Percentiles rank a stretch among this genome's conserved stretches.
Evolutionary conservation across 2,888 invertebrate species (phyloP).

Genomic region (Sepiola atlantica): DNA sequence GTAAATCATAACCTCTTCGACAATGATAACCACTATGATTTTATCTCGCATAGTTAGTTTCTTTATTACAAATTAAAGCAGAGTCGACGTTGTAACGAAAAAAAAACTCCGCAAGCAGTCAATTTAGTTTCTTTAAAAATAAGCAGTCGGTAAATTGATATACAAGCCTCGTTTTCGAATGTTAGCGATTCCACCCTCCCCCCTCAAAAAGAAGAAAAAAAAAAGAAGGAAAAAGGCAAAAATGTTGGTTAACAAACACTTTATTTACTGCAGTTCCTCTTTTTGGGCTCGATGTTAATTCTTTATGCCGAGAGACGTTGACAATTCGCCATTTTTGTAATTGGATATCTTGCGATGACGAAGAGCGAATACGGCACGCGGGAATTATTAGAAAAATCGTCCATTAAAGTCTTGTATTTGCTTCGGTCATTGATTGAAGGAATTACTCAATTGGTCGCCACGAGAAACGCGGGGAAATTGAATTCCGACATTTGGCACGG

Average conservation of each 20-base stretch:
- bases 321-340: background rate
- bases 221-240: background rate
- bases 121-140: background rate
- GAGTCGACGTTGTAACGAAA: background rate
- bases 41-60: background rate
- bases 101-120: background rate
- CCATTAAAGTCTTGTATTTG: background rate
- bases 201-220: background rate
- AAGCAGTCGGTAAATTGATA: background rate
- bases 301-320: background rate
- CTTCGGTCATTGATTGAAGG: background rate
- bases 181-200: too few relatives aligned
- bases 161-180: background rate
- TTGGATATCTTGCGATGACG: background rate
- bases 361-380: background rate
- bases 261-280: background rate
- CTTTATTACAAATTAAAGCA: background rate
- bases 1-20: too few relatives aligned
- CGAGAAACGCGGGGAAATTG: background rate
- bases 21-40: too few relatives aligned
- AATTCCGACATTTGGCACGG: background rate
- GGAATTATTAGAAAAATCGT: conserved; percentile 23
- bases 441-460: background rate
- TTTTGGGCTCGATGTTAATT: background rate
- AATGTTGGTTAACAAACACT: background rate